These are phyloP conservation scores for Tribolium freemani DNA, from an alignment of 2,888 invertebrate genomes.

Conservation along the genomic window DNA sequence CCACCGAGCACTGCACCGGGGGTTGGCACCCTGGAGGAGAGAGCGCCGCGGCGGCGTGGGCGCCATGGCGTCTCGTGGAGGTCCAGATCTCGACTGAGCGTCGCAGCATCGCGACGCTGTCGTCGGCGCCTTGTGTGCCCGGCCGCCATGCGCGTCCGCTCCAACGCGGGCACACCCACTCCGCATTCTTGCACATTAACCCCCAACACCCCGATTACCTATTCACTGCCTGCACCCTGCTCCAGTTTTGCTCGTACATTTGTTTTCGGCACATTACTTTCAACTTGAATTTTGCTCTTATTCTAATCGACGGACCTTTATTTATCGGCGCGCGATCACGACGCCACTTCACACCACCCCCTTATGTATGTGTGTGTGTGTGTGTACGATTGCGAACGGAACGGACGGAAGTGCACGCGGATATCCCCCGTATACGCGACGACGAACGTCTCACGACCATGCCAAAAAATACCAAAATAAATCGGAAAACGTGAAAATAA, in stretches of 20 bases:
- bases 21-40: constrained; percentile 7
- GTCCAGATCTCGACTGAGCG: constrained; percentile 77
- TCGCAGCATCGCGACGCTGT: constrained; percentile 75
- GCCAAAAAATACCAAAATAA: not conserved
- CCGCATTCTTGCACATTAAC: constrained; percentile 66
- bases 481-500: constrained; percentile 7
- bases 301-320: not conserved
- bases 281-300: constrained; percentile 38
- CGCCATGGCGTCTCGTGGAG: constrained; percentile 70
- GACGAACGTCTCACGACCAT: not conserved
- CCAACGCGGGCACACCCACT: constrained; percentile 62
- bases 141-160: constrained; percentile 64
- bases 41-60: constrained; percentile 65
- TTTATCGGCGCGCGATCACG: not conserved
- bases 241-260: constrained; percentile 60
- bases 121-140: constrained; percentile 65
- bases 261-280: constrained; percentile 56
- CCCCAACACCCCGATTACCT: constrained; percentile 66
- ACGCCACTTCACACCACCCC: not conserved
- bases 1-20: constrained; percentile 32
- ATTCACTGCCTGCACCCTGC: constrained; percentile 58
- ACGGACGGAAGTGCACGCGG: constrained; percentile 3
- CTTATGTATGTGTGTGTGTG: not conserved
- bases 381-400: not conserved
- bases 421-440: not conserved